Base-by-base conservation (phyloP, 2,797 vertebrate species). In the Benthosema pterotum region DNA sequence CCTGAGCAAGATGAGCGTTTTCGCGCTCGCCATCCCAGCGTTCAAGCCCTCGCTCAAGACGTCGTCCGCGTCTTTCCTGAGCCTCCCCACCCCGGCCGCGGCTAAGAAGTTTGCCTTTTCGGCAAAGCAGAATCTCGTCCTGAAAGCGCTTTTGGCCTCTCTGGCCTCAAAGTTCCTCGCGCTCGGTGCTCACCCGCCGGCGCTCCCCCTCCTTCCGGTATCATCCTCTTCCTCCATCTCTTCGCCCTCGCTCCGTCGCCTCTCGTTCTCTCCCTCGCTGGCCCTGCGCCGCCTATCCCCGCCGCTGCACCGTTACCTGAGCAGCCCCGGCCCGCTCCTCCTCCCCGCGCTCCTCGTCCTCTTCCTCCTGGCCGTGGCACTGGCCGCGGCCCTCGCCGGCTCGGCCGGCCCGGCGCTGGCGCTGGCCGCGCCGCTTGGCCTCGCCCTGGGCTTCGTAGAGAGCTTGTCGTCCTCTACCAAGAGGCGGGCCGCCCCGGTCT, bases 391-490 rank as follows among this genome's bases (percentile, higher is more conserved):
- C 83, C 93, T 95, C 49, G 96, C 94, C 83, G 95, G 96, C 82
- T 99, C 96, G 2, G 73, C 97, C 77, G 90, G 87, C 63, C 88
- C 97, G 47, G 96, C 96, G 14, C 90, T 99, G 67, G 87, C 93
- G 61, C 90, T 98, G 83, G 95, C 95, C 72, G 90, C 96, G 74
- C 96, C 96, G 87, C 94, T 99, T 0, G 95, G 96, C 79, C 85
- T 99, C 69, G 95, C 94, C 58, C 92, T 98, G 70, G 97, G 94
- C 82, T 98, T 95, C 83, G 89, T 98, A 55, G 96, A 99, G 91
- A 94, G 90, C 43, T 90, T 94, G 77, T 87, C 87, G 38, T 85
- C 92, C 42, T 85, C 92, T 42, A 56, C 83, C 78, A 89, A 89
- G 60, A 79, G 80, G 69, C 82, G 71, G 82, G 72, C 28, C 3